Percentiles rank a stretch among this genome's conserved stretches.
Evolutionary conservation across 2,113 vertebrate species (phyloP).

Genomic region (Natator depressus): DNA sequence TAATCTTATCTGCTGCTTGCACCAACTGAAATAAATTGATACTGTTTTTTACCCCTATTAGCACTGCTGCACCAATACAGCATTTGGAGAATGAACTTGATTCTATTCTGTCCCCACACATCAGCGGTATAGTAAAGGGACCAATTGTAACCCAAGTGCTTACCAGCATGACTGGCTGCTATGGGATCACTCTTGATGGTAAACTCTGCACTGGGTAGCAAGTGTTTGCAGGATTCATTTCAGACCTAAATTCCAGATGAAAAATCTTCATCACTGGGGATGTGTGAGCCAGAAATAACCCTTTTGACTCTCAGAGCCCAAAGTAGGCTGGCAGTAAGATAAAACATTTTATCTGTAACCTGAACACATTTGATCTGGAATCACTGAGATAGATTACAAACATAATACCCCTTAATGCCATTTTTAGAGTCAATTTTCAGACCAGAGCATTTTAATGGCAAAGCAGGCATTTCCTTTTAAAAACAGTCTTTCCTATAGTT

Average conservation of each 20-base stretch:
- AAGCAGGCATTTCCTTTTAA: not conserved
- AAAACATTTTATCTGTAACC: not conserved
- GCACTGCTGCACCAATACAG: fast-evolving
- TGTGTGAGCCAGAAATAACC: not conserved
- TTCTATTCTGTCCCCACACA: not conserved
- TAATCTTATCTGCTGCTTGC: too few species aligned
- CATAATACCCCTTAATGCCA: fast-evolving
- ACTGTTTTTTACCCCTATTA: too few species aligned
- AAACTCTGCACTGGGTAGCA: not conserved
- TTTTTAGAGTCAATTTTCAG: not conserved
- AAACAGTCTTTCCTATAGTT: not conserved
- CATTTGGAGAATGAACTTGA: fast-evolving
- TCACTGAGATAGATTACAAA: not conserved
- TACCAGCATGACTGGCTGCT: not conserved
- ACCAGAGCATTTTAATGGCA: not conserved
- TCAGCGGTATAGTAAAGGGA: too few species aligned
- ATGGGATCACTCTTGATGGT: not conserved
- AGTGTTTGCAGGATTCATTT: not conserved
- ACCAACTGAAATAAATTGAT: too few species aligned
- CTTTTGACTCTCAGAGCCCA: too few species aligned
- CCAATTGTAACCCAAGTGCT: not conserved
- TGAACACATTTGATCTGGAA: not conserved
- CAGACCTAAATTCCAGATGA: not conserved
- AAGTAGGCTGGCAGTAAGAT: too few species aligned
- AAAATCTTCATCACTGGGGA: not conserved